Evolutionary conservation across 2,888 invertebrate genomes (phyloP).

Genomic region (Tricholauxania praeusta): DNA sequence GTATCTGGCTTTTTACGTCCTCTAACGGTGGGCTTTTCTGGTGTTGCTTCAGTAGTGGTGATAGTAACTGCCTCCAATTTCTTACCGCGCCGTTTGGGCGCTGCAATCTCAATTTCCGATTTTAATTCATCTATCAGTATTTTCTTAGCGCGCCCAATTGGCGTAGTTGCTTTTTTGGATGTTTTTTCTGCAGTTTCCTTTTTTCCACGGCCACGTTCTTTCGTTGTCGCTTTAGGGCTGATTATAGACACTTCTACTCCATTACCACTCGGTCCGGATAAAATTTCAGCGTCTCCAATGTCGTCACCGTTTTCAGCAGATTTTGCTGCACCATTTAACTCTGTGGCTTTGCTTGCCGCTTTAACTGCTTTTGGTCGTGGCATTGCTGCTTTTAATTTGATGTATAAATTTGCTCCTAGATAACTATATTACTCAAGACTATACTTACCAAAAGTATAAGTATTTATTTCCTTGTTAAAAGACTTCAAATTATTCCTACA

Average conservation of each 20-base stretch:
- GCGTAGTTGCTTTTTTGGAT: conserved; percentile 34
- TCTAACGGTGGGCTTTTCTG: too few relatives aligned
- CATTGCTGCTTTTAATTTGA: conserved; percentile 43
- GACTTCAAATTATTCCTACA: too few relatives aligned
- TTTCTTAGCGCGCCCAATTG: not conserved
- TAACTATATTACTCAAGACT: too few relatives aligned
- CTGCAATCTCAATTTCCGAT: not conserved
- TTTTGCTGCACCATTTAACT: conserved; percentile 16
- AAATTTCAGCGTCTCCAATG: not conserved
- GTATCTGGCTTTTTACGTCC: not conserved
- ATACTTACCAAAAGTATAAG: too few relatives aligned
- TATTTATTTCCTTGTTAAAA: too few relatives aligned
- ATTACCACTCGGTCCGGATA: not conserved
- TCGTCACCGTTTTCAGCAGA: conserved; percentile 1
- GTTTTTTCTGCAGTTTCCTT: conserved; percentile 22
- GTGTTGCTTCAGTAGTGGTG: not conserved
- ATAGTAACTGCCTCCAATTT: conserved; percentile 38
- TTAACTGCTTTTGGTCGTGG: conserved; percentile 53
- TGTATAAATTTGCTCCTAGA: too few relatives aligned
- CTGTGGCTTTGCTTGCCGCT: conserved; percentile 30
- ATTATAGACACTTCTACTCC: not conserved
- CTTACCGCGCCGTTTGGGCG: conserved; percentile 35
- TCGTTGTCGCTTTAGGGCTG: conserved; percentile 28
- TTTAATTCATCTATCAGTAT: not conserved
- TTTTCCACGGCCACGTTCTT: conserved; percentile 37